phyloP scores from a whole-genome alignment of 2,888 invertebrate genomes.

The Ecdyonurus torrentis region DNA sequence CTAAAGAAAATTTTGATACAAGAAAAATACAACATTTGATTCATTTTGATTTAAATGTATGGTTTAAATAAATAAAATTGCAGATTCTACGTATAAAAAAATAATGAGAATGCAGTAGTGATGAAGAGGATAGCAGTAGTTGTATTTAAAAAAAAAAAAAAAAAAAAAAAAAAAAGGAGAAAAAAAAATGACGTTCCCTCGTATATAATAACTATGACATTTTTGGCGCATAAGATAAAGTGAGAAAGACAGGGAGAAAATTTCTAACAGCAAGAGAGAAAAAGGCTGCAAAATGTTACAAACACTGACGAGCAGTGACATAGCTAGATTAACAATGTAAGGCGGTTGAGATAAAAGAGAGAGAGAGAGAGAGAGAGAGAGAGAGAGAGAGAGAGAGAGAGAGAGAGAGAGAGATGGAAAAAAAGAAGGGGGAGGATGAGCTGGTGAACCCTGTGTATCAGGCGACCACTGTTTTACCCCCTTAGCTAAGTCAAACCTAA shows the following conservation, averaged over 20 bases:
- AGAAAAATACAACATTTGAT: no score
- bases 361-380: no score
- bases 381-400: no score
- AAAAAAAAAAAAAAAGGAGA: not conserved
- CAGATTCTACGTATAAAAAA: no score
- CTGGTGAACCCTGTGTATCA: no score
- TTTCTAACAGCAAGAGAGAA: not conserved
- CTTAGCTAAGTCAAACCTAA: not conserved
- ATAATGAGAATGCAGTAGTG: no score
- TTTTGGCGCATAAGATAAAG: not conserved
- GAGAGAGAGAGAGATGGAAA: no score
- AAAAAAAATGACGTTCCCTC: not conserved
- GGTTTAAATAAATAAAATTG: no score
- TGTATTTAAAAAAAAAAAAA: not conserved
- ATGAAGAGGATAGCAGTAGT: no score
- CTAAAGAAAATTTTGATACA: no score
- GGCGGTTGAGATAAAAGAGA: not conserved
- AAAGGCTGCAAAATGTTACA: not conserved
- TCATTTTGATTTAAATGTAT: no score
- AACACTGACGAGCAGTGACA: not conserved
- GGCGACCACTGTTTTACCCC: not conserved
- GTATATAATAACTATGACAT: not conserved
- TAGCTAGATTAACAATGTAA: not conserved
- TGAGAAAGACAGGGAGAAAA: not conserved
- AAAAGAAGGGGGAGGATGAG: no score